These are phyloP conservation scores for Hedychridium roseum DNA, from an alignment of 2,888 invertebrate genomes.

Conservation along the genomic window DNA sequence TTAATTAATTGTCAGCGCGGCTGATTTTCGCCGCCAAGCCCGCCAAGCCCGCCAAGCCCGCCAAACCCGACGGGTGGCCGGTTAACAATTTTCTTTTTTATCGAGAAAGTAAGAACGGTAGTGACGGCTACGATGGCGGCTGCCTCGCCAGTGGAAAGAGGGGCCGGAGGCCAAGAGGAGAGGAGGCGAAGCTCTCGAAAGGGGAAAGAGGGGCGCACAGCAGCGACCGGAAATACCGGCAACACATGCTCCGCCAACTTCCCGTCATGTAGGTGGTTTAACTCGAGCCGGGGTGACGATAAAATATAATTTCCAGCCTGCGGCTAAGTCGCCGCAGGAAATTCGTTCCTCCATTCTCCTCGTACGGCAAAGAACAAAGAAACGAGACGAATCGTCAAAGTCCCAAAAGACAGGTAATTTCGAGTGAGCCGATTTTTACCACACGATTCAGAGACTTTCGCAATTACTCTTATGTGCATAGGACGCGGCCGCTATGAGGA, in stretches of 20 bases:
- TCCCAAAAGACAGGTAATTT: background rate
- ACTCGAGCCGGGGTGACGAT: conserved; percentile 31
- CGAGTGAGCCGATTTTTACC: no score
- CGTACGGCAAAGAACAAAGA: background rate
- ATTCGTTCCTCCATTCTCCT: conserved; percentile 12
- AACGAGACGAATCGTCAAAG: background rate
- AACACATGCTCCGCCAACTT: conserved; percentile 36
- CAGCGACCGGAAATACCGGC: conserved; percentile 42
- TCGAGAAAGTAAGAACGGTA: no score
- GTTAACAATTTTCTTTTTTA: no score
- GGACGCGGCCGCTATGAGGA: background rate
- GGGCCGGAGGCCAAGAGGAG: no score
- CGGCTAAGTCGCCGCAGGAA: conserved; percentile 11
- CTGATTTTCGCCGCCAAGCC: no score
- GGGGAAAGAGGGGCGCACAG: conserved; percentile 13
- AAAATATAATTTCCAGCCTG: conserved; percentile 31
- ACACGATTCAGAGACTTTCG: no score
- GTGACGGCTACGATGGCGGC: no score
- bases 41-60: no score
- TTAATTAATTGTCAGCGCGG: no score
- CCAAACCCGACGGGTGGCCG: no score
- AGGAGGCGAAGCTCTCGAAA: background rate
- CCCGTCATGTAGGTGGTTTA: conserved; percentile 36
- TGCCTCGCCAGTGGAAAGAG: no score
- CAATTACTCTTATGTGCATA: background rate